phyloP scores from a whole-genome alignment of 1,140 invertebrate genomes.

The Papilio helenus region DNA sequence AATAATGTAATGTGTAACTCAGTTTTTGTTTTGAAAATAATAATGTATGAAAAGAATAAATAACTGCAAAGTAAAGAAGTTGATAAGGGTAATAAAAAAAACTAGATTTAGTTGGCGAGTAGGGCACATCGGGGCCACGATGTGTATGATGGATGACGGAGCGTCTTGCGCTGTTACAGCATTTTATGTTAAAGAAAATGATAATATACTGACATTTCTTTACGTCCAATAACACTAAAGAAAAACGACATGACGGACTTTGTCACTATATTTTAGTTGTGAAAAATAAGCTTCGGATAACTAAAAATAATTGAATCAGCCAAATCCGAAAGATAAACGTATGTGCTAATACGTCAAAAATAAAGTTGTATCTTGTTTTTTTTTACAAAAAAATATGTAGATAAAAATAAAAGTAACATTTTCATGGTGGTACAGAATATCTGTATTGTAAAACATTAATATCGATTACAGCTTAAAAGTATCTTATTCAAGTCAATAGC shows the following conservation, averaged over 20 bases:
- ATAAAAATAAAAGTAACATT: too few relatives aligned
- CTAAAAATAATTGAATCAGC: neutral
- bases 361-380: too few relatives aligned
- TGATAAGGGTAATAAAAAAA: constrained; percentile 5
- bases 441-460: neutral
- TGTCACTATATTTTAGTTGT: neutral
- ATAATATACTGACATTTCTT: neutral
- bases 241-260: neutral
- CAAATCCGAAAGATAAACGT: neutral
- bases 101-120: constrained; percentile 10
- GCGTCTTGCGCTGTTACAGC: neutral
- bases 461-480: neutral
- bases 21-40: too few relatives aligned
- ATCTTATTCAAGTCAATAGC: neutral
- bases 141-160: constrained; percentile 19
- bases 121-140: constrained; percentile 21
- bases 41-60: neutral
- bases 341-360: too few relatives aligned
- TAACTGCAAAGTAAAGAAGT: neutral
- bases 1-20: too few relatives aligned
- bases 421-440: neutral
- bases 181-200: neutral
- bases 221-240: neutral
- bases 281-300: too few relatives aligned
- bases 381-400: too few relatives aligned